A percentile compares a stretch with the other conserved stretches of the same genome.
Conservation (phyloP, 2,113 vertebrate genomes). For the Burhinus bistriatus region DNA sequence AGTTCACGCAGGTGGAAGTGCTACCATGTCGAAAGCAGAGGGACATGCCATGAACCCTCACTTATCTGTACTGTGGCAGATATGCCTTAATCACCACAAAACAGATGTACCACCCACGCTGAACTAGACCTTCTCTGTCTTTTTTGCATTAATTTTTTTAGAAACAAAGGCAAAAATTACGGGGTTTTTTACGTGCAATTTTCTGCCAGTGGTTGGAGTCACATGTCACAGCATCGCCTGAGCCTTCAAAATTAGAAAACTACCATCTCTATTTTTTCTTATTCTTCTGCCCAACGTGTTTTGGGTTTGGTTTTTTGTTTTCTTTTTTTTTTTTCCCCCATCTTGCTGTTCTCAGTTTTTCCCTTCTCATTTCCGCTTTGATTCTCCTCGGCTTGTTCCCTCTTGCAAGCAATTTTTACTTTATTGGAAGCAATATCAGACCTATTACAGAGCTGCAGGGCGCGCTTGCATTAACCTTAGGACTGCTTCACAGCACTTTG, state of each 20-base stretch:
- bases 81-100: neutral
- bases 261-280: neutral
- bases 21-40: neutral
- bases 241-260: neutral
- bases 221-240: neutral
- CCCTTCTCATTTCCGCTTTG: neutral
- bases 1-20: neutral
- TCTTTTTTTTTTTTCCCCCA: neutral
- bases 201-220: neutral
- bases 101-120: neutral
- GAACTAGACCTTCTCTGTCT: neutral
- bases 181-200: fast-evolving
- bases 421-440: constrained; percentile 7
- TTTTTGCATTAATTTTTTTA: neutral
- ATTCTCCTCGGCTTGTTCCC: neutral
- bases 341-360: neutral
- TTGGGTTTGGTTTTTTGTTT: neutral
- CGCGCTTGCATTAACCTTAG: neutral
- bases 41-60: fast-evolving
- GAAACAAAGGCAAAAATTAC: neutral
- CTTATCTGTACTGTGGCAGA: neutral
- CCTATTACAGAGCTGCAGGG: neutral
- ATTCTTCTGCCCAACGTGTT: neutral
- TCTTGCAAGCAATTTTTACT: constrained; percentile 29
- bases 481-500: neutral